Conservation (phyloP, 2,113 vertebrate genomes). For the Mystacornis crossleyi region DNA sequence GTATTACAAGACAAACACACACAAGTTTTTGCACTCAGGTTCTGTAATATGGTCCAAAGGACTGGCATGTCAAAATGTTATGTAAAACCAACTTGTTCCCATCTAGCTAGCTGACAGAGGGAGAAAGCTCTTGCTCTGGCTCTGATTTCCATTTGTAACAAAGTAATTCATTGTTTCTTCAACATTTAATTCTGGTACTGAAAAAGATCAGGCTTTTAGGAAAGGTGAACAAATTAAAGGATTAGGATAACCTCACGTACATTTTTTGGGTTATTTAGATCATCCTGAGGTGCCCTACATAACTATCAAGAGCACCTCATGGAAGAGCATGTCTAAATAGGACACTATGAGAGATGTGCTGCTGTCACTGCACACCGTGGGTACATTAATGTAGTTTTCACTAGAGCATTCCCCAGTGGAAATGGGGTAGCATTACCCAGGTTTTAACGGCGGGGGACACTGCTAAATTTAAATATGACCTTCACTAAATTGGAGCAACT, state of each 20-base stretch:
- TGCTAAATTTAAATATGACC: conserved; percentile 26
- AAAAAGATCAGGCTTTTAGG: background rate
- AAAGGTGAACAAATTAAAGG: background rate
- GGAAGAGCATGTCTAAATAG: background rate
- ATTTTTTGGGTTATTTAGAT: background rate
- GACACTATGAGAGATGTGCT: accelerated
- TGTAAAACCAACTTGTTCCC: background rate
- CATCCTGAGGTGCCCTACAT: background rate
- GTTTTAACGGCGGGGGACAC: background rate
- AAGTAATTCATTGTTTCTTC: background rate
- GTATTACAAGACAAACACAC: background rate
- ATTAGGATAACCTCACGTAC: background rate
- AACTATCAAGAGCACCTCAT: background rate
- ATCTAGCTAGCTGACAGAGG: background rate
- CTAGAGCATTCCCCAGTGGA: background rate
- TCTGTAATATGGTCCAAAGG: background rate
- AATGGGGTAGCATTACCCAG: background rate
- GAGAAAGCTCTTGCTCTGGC: background rate
- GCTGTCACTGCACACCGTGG: accelerated
- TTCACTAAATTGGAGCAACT: conserved; percentile 8
- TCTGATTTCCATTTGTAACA: background rate
- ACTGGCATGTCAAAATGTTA: background rate
- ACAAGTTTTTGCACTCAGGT: background rate
- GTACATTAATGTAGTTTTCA: background rate
- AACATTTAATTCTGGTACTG: background rate